These are phyloP conservation scores for Heliconius congener DNA, from an alignment of 1,140 invertebrate genomes.

Conservation along the genomic window DNA sequence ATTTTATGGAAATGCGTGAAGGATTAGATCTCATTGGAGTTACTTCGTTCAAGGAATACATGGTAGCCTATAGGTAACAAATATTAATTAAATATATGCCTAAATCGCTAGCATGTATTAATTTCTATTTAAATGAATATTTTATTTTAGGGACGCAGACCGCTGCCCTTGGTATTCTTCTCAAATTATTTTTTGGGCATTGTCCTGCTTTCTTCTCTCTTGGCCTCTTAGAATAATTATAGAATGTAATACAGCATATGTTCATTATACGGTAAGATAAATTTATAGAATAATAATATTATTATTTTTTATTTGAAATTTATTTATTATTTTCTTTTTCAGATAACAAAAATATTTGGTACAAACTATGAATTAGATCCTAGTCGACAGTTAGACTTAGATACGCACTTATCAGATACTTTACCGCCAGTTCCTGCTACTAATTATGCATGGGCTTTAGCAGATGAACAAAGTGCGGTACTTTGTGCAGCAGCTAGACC, in stretches of 20 bases:
- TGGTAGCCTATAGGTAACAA: slow-evolving; percentile 83
- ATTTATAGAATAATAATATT: background rate
- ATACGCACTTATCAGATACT: slow-evolving; percentile 80
- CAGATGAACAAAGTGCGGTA: slow-evolving; percentile 83
- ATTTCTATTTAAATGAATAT: background rate
- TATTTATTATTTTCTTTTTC: slow-evolving; percentile 46
- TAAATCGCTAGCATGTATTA: background rate
- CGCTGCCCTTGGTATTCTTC: slow-evolving; percentile 84
- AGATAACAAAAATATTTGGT: slow-evolving; percentile 87
- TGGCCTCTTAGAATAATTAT: slow-evolving; percentile 92
- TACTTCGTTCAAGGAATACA: slow-evolving; percentile 85
- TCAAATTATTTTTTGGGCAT: slow-evolving; percentile 87
- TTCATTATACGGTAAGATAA: slow-evolving; percentile 87
- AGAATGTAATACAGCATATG: slow-evolving; percentile 92
- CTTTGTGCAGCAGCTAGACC: slow-evolving; percentile 85
- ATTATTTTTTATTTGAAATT: background rate
- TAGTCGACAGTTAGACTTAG: slow-evolving; percentile 70
- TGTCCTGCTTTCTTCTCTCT: slow-evolving; percentile 89
- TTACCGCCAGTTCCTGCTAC: slow-evolving; percentile 65
- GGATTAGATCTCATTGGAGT: slow-evolving; percentile 88
- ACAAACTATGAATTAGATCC: slow-evolving; percentile 85
- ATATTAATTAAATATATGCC: background rate
- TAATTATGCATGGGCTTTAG: slow-evolving; percentile 69
- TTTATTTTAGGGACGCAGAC: slow-evolving; percentile 83
- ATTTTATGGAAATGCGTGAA: slow-evolving; percentile 95